A percentile compares a stretch with the other conserved stretches of the same genome.
These are phyloP conservation scores for Gila orcuttii DNA, from an alignment of 2,113 vertebrate species.

Conservation along the genomic window DNA sequence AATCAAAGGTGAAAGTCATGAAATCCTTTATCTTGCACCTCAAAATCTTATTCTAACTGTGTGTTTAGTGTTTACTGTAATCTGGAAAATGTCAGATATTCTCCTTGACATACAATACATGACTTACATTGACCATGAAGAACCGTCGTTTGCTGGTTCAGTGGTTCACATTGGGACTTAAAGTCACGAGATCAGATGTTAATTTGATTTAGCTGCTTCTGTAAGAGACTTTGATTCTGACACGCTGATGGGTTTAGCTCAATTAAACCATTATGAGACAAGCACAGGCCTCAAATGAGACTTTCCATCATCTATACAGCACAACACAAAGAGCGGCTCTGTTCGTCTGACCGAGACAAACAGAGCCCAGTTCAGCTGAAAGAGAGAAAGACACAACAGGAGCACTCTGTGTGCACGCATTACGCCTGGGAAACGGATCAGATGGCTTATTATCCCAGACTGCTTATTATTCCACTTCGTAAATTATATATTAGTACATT, in stretches of 20 bases:
- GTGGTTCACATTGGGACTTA: neutral
- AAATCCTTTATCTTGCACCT: neutral
- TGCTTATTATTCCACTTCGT: neutral
- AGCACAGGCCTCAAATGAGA: neutral
- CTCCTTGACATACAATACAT: neutral
- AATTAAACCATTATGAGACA: constrained; percentile 20
- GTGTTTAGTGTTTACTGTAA: neutral
- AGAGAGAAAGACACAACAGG: neutral
- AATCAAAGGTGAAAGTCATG: neutral
- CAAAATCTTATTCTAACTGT: neutral
- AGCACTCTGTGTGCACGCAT: neutral
- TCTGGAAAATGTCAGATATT: neutral
- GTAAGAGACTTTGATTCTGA: constrained; percentile 14
- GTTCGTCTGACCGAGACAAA: neutral
- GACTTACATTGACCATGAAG: neutral
- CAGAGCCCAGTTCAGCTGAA: neutral
- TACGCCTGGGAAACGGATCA: neutral
- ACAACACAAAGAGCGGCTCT: neutral
- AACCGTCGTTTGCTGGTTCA: neutral
- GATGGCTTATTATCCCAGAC: neutral
- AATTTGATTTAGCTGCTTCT: neutral
- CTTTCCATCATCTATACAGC: neutral
- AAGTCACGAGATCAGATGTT: constrained; percentile 7
- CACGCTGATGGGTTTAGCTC: neutral
- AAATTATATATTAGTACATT: too few relatives aligned